Evolutionary conservation across 2,888 invertebrate species (phyloP).

Genomic region (Oxystoma pomonae): DNA sequence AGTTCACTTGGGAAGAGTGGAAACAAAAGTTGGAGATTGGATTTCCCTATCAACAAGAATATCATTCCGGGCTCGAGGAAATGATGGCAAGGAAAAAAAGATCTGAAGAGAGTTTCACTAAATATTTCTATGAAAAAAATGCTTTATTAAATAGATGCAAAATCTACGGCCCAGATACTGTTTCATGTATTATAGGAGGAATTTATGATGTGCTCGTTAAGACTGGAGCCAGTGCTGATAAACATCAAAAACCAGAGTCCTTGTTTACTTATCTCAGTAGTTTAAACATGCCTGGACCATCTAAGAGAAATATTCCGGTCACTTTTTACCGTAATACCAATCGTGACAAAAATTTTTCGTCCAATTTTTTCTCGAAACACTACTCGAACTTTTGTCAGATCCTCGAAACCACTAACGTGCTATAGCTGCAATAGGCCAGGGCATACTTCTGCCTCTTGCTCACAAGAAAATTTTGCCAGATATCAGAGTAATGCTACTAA

Average conservation of each 20-base stretch:
- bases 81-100: conserved; percentile 18
- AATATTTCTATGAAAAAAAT: conserved; percentile 22
- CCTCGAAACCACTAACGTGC: not conserved
- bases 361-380: too few species aligned
- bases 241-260: conserved; percentile 18
- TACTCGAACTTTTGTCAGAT: too few species aligned
- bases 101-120: conserved; percentile 16
- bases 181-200: conserved; percentile 27
- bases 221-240: conserved; percentile 19
- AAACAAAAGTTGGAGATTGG: conserved; percentile 18
- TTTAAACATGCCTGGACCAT: not conserved
- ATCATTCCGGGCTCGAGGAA: conserved; percentile 6
- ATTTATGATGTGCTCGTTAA: conserved; percentile 18
- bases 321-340: too few species aligned
- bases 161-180: conserved; percentile 22
- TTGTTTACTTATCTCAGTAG: conserved; percentile 14
- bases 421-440: conserved; percentile 3
- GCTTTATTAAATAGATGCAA: conserved; percentile 21
- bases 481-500: not conserved
- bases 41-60: conserved; percentile 19
- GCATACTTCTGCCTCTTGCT: not conserved
- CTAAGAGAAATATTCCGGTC: too few species aligned
- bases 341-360: too few species aligned
- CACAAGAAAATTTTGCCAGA: not conserved
- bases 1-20: conserved; percentile 23